Base-by-base conservation (phyloP, 2,113 vertebrate species). In the Aythya baeri region DNA sequence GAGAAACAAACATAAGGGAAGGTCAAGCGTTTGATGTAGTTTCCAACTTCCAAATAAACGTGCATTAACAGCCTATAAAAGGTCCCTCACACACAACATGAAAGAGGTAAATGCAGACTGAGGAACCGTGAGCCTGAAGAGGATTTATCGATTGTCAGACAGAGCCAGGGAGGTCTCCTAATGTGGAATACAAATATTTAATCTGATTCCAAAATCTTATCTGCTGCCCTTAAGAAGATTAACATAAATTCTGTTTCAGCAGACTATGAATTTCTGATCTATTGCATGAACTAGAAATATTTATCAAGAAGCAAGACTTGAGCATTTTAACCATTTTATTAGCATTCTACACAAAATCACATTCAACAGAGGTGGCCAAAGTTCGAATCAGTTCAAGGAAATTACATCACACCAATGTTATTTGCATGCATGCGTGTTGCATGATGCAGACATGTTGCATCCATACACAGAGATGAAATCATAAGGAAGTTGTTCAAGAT, bases 161-260 rank as follows among this genome's bases (percentile, higher is more conserved):
- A 55, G 83, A 91, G 88, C n/a, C 0, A 0, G 82, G 88, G 68
- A 89, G 86, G 95, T 94, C 88, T 93, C 75, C 83, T 82, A 62
- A 89, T 62, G 73, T 65, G 82, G 72, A 89, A 91, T 43, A 92
- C 88, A 95, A 92, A 94, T 65, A 95, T 95, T 96, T 95, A 94
- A 95, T 94, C 94, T 91, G 81, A 96, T 91, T 86, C 86, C 93
- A 90, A 96, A 96, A 96, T 90, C 94, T 96, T 94, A 95, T 89
- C 93, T 95, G 59, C 34, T 49, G 62, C 36, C 78, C 92, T 82
- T 91, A 93, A 95, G 88, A 91, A 94, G 88, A 92, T 96, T 94
- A 97, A 88, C 3, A 9, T 83, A 89, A 94, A 96, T 91, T 91
- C 66, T 93, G 76, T 62, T 83, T 59, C 72, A 82, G 62, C 66